Evolutionary conservation across 2,113 vertebrate genomes (phyloP), one percentile per base, ranked within the genome.

Genomic region (Eptesicus fuscus): DNA sequence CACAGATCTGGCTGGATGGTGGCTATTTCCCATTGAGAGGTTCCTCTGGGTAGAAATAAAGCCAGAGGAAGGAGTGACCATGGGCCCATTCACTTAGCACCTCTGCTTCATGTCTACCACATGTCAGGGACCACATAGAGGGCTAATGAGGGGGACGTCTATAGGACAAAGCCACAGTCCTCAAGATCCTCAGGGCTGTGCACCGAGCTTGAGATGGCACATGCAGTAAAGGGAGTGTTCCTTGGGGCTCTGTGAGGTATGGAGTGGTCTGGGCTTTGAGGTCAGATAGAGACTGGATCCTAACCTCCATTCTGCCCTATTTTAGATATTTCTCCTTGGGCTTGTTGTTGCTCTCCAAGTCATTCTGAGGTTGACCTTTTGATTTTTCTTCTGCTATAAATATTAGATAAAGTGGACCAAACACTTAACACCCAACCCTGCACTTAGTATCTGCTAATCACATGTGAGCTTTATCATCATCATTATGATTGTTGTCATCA

Each of bases 391-490:
- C 22, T 70, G 70, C 25, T 35, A 0, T 67, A 40, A 82, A 25
- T 12, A 51, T 32, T 22, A 18, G 2, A 32, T 30, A 42, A 88
- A 42, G 28, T 35, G 1, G 61, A 14, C 1, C 35, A 42, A 23
- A 5, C 32, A 14, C 17, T 51, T 5, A 37, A 9, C 17, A 47
- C 10, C 13, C 51, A 73, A 12, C 8, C 22, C 18, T 53, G 18
- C 3, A 37, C n/a, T 9, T 37, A 16, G 40, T 32, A 30, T 12
- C 16, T 47, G 44, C 20, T n/a, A n/a, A 51, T 30, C 2, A 2
- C 3, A 2, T 0, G 0, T 28, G 11, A 22, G 28, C 16, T 17
- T 14, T 40, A n/a, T 18, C 18, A 16, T n/a, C 25, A 23, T 40
- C 25, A n/a, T 30, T 16, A 2, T 49, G 12, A 2, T 9, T 17